phyloP scores from a whole-genome alignment of 2,113 vertebrate species.

The Myanophis thanlyinensis region DNA sequence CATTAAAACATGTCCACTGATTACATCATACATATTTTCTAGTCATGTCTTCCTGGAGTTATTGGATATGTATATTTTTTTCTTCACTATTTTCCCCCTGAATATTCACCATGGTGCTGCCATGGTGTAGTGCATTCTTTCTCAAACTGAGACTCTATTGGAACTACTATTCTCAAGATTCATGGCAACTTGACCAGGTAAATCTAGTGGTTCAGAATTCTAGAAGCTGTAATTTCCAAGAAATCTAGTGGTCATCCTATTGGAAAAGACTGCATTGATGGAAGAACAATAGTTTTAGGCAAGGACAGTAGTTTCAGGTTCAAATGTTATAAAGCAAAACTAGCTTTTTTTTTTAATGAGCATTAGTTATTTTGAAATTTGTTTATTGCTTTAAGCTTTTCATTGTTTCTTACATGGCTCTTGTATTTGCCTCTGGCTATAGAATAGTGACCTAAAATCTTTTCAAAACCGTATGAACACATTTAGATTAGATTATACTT shows the following conservation, averaged over 20 bases:
- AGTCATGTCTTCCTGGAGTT: background rate
- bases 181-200: background rate
- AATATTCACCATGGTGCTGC: background rate
- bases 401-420: background rate
- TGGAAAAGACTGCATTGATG: background rate
- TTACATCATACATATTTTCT: background rate
- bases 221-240: background rate
- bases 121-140: background rate
- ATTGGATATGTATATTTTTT: background rate
- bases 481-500: background rate
- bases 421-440: background rate
- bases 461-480: background rate
- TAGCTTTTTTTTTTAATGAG: background rate
- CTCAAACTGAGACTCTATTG: background rate
- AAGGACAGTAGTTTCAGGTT: background rate
- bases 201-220: background rate
- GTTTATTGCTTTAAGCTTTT: background rate
- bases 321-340: background rate
- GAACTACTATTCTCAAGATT: background rate
- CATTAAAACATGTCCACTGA: background rate
- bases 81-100: rapidly evolving
- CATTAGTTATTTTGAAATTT: background rate
- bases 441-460: conserved; percentile 17
- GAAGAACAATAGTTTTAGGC: background rate
- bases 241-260: background rate